phyloP scores from a whole-genome alignment of 1,140 invertebrate species.

The Drosophila kikkawai region DNA sequence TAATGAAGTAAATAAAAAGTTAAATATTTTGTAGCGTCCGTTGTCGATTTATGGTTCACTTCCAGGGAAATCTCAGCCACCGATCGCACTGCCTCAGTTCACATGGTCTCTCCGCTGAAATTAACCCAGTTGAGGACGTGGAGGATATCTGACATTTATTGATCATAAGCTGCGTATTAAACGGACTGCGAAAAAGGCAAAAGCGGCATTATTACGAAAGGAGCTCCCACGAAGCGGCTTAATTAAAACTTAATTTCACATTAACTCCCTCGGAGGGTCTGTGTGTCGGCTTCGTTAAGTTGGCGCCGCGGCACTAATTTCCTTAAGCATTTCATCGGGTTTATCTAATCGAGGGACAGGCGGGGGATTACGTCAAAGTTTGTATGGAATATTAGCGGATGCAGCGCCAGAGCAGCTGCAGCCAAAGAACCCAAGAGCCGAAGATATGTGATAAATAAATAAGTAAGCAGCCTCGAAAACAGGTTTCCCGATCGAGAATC shows the following conservation, averaged over 20 bases:
- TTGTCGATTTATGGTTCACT: slow-evolving; percentile 44
- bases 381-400: slow-evolving; percentile 70
- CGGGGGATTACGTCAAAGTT: slow-evolving; percentile 75
- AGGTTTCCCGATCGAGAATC: slow-evolving; percentile 72
- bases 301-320: slow-evolving; percentile 68
- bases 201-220: slow-evolving; percentile 68
- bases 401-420: slow-evolving; percentile 42
- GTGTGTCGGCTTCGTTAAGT: slow-evolving; percentile 30
- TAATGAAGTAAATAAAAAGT: slow-evolving; percentile 77
- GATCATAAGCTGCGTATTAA: slow-evolving; percentile 81
- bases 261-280: slow-evolving; percentile 35
- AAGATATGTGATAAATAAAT: slow-evolving; percentile 81
- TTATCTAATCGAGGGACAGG: slow-evolving; percentile 70
- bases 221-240: slow-evolving; percentile 64
- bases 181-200: slow-evolving; percentile 66
- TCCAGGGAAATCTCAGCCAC: slow-evolving; percentile 54
- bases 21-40: slow-evolving; percentile 55
- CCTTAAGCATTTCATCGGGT: slow-evolving; percentile 61
- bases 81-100: slow-evolving; percentile 30
- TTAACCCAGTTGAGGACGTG: slow-evolving; percentile 68
- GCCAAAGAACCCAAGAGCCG: neutral
- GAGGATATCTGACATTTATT: slow-evolving; percentile 73
- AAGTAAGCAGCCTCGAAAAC: slow-evolving; percentile 62
- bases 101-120: slow-evolving; percentile 35
- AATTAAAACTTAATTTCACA: slow-evolving; percentile 61